Conservation (phyloP, 2,113 vertebrate genomes). For the Paradoxurus hermaphroditus region DNA sequence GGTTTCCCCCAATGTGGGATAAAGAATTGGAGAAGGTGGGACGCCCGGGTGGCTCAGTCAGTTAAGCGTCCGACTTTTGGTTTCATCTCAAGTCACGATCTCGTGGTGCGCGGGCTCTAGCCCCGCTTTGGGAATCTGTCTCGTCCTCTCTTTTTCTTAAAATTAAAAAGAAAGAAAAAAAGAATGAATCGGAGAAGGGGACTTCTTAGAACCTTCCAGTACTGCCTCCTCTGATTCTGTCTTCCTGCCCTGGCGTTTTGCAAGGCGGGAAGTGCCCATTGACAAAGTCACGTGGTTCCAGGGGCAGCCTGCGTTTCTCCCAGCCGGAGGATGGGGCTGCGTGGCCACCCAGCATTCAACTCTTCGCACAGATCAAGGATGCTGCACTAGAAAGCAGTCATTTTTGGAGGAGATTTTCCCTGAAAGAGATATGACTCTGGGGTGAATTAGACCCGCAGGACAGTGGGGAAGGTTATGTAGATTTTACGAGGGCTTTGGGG, state of each 20-base stretch:
- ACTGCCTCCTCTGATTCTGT: neutral
- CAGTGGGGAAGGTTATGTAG: accelerated
- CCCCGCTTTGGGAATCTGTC: too few relatives aligned
- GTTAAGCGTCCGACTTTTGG: too few relatives aligned
- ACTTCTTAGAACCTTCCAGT: neutral
- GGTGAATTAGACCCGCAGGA: accelerated
- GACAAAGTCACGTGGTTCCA: neutral
- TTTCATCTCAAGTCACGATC: too few relatives aligned
- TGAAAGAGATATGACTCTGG: neutral
- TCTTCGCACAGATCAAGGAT: neutral
- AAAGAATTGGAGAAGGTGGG: neutral
- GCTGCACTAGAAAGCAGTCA: neutral
- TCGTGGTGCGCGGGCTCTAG: too few relatives aligned
- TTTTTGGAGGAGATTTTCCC: neutral
- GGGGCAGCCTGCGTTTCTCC: neutral
- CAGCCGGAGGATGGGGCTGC: neutral
- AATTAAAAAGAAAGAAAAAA: too few relatives aligned
- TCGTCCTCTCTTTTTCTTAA: too few relatives aligned
- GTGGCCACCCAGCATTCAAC: neutral
- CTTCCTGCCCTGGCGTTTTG: neutral
- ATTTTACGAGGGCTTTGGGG: neutral
- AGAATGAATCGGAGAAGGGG: neutral
- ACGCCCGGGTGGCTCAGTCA: too few relatives aligned
- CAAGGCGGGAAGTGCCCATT: accelerated
- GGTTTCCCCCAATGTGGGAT: neutral